Conservation (phyloP, 2,888 invertebrate species). For the Zaprionus bogoriensis region DNA sequence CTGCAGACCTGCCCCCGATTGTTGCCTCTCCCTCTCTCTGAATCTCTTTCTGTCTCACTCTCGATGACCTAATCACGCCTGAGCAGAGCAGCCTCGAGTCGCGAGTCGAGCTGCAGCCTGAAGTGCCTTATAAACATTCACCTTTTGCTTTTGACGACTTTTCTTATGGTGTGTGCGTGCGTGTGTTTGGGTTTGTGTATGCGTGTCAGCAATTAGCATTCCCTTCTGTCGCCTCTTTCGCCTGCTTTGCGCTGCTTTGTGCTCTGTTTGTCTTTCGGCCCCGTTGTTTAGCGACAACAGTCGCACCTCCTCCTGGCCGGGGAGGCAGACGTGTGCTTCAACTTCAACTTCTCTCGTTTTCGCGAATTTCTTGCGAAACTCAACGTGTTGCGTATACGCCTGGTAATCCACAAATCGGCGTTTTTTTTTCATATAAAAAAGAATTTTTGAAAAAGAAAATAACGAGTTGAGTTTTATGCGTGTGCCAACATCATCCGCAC, state of each 20-base stretch:
- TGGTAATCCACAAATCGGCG: constrained; percentile 81
- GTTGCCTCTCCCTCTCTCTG: constrained; percentile 29
- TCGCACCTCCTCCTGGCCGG: constrained; percentile 61
- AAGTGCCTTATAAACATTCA: constrained; percentile 56
- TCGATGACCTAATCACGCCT: constrained; percentile 72
- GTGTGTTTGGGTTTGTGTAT: constrained; percentile 26
- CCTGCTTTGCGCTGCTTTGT: constrained; percentile 24
- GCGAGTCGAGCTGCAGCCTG: background rate
- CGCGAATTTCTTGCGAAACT: constrained; percentile 54
- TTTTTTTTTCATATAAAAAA: constrained; percentile 42
- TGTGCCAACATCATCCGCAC: too few species aligned
- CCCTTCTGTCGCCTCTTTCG: constrained; percentile 37
- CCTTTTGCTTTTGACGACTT: constrained; percentile 77
- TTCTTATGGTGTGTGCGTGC: too few species aligned
- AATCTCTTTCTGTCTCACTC: background rate
- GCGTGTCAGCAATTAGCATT: constrained; percentile 67
- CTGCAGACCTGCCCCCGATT: constrained; percentile 50
- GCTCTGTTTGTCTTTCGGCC: constrained; percentile 12
- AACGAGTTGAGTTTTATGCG: too few species aligned
- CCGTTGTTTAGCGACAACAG: constrained; percentile 59
- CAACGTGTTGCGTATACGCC: constrained; percentile 71
- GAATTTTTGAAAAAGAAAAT: constrained; percentile 9
- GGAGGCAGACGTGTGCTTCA: constrained; percentile 73
- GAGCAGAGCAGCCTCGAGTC: background rate
- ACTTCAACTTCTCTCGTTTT: constrained; percentile 6